Evolutionary conservation across 2,888 invertebrate genomes (phyloP), one percentile per base, ranked within the genome.

Genomic region (Biston stratarius): DNA sequence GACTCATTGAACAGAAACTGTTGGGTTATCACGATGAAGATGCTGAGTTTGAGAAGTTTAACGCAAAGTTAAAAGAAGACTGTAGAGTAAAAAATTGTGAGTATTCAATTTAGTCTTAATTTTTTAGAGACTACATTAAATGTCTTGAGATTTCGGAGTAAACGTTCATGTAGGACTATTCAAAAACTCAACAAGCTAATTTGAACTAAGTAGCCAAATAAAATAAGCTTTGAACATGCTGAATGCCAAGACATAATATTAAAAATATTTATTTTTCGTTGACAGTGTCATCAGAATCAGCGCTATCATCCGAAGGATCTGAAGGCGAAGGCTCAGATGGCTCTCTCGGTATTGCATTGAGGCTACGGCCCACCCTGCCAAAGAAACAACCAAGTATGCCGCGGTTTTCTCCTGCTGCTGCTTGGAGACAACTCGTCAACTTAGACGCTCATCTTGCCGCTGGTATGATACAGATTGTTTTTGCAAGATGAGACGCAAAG

Each of bases 351-450:
- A 96, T 97, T 62, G 96, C 96, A 34, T 88, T 97, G 61, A 95
- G 96, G 68, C 88, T 97, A 64, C 94, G 97, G 0, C 97, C 97
- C 0, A 97, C 96, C 0, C 83, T 97, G 72, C 97, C 97, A 0
- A 96, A 97, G 82, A 96, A 97, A 73, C 96, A 96, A 79, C 94
- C 96, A 38, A 96, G 96, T 72, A 95, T 97, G 60, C 97, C 97
- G 0, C 91, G 97, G 65, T 98, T 98, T 89, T 97, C 97, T 1
- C 97, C 98, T 0, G 96, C 96, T 0, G 96, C 97, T 0, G 97
- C 97, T 0, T 98, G 98, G 98, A 95, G 96, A 70, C 95, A 96
- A 57, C 93, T 97, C 6, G 96, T 96, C 7, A 92, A 94, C 0
- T 82, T 96, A 36, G 96, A 96, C 74, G 92, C 95, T 0, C 94